Percentiles rank a stretch among this genome's conserved stretches.
phyloP scores from a whole-genome alignment of 1,140 invertebrate genomes.

The Amphibalanus amphitrite region DNA sequence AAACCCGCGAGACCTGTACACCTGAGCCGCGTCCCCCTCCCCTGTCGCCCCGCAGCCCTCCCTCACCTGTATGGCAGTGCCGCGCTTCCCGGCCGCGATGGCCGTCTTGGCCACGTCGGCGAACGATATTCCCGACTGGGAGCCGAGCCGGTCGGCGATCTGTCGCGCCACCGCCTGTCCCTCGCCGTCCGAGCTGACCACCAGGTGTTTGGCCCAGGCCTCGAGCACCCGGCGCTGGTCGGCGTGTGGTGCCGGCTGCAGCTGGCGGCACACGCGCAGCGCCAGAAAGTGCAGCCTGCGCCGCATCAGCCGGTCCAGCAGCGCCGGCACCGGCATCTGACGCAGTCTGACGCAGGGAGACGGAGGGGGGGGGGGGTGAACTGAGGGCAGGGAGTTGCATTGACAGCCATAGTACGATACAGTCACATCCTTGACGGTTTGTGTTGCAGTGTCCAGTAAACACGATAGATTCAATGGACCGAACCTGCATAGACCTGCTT shows the following conservation, averaged over 20 bases:
- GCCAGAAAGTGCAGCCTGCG: background rate
- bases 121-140: background rate
- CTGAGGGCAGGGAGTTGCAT: too few species aligned
- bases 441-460: too few species aligned
- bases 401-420: too few species aligned
- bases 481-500: too few species aligned
- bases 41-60: too few species aligned
- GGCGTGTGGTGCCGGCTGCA: background rate
- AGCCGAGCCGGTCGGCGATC: background rate
- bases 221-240: background rate
- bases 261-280: background rate
- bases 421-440: too few species aligned
- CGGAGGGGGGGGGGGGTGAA: too few species aligned
- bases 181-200: background rate
- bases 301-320: conserved; percentile 1
- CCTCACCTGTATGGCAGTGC: background rate
- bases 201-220: background rate
- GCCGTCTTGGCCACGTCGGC: background rate
- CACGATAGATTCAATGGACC: too few species aligned
- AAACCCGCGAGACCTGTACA: too few species aligned
- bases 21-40: too few species aligned
- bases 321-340: background rate
- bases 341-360: background rate
- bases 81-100: background rate
- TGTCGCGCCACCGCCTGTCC: background rate